Evolutionary conservation across 2,797 vertebrate genomes (phyloP).

Genomic region (Furcifer pardalis): DNA sequence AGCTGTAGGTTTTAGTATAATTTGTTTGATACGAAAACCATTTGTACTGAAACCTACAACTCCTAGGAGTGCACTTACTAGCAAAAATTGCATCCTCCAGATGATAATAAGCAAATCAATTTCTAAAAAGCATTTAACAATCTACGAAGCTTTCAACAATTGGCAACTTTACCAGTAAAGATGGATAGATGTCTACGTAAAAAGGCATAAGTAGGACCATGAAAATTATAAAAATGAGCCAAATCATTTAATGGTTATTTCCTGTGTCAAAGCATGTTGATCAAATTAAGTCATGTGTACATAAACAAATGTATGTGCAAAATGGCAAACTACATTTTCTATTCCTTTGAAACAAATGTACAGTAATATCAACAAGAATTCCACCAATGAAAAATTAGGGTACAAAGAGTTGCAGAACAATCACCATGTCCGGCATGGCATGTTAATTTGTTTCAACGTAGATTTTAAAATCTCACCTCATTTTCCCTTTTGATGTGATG

Average conservation of each 20-base stretch:
- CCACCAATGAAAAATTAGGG: neutral
- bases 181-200: neutral
- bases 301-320: neutral
- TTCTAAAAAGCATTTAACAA: neutral
- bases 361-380: neutral
- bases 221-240: neutral
- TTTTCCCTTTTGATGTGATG: slow-evolving; percentile 98
- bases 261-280: neutral
- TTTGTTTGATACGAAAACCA: neutral
- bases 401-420: neutral
- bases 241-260: neutral
- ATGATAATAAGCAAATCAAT: neutral
- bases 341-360: neutral
- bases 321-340: neutral
- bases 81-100: neutral
- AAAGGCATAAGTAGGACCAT: neutral
- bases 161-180: no score
- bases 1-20: no score
- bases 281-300: neutral
- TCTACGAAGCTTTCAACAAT: no score
- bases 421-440: neutral
- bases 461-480: slow-evolving; percentile 83
- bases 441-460: neutral
- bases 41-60: neutral
- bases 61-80: neutral